Percentiles rank a stretch among this genome's conserved stretches.
Conservation (phyloP, 2,113 vertebrate genomes). For the Colius striatus region DNA sequence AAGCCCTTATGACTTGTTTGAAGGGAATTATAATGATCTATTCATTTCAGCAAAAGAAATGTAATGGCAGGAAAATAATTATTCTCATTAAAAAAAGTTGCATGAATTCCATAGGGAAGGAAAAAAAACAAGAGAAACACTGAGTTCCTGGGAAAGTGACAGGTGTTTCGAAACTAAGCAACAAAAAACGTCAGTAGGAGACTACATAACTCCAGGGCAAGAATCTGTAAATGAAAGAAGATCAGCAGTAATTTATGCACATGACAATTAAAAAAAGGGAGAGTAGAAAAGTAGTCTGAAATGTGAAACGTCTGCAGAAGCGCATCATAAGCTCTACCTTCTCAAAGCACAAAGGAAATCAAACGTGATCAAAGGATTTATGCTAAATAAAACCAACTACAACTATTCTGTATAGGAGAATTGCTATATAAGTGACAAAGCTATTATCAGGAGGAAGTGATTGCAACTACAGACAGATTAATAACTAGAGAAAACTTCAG, state of each 20-base stretch:
- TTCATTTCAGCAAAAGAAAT: neutral
- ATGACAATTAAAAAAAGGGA: neutral
- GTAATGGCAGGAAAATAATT: neutral
- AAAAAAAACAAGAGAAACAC: neutral
- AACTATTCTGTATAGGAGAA: neutral
- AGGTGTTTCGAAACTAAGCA: slow-evolving; percentile 22
- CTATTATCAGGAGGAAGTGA: neutral
- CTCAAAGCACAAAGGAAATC: neutral
- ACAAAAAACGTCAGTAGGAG: neutral
- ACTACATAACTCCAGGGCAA: slow-evolving; percentile 13
- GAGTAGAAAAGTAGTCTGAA: neutral
- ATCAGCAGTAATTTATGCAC: slow-evolving; percentile 16
- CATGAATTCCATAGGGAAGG: neutral
- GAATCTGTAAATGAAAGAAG: neutral
- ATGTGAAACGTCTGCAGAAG: neutral
- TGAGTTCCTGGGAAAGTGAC: neutral
- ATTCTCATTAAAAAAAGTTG: neutral
- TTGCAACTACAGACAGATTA: neutral
- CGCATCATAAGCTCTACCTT: neutral
- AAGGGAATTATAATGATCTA: slow-evolving; percentile 4
- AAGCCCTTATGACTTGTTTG: neutral
- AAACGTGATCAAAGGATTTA: neutral
- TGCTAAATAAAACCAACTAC: neutral
- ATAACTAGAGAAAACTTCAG: neutral
- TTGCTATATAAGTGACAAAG: neutral